Evolutionary conservation across 2,113 vertebrate species (phyloP).

Genomic region (Corvus moneduloides): DNA sequence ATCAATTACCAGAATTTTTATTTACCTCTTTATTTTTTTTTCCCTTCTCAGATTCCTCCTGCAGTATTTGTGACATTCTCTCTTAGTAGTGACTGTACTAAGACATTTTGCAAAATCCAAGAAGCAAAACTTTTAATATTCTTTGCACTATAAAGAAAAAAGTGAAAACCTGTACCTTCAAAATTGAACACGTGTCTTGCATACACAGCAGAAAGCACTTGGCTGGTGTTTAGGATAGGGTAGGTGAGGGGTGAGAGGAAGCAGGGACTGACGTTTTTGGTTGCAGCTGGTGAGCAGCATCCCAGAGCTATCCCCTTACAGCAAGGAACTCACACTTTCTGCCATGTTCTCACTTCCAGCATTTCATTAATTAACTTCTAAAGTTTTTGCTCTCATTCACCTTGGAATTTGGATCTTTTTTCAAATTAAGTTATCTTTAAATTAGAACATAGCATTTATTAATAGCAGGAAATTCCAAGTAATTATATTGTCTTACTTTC

Average conservation of each 20-base stretch:
- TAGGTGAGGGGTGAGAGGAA: neutral
- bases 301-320: neutral
- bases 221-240: neutral
- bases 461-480: neutral
- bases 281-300: neutral
- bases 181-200: neutral
- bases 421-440: neutral
- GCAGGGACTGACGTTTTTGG: accelerated
- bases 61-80: neutral
- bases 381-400: neutral
- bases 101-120: neutral
- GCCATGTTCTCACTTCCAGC: neutral
- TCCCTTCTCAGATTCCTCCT: neutral
- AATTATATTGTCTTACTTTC: neutral
- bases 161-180: neutral
- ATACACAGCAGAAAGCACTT: neutral
- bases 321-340: neutral
- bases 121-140: neutral
- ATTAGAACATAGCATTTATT: neutral
- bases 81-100: accelerated
- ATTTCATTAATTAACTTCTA: neutral
- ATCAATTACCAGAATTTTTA: neutral
- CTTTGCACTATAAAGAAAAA: neutral
- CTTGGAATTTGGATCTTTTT: neutral
- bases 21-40: neutral